Evolutionary conservation across 1,140 invertebrate genomes (phyloP), one percentile per base, ranked within the genome.

Genomic region (Drosophila truncata): DNA sequence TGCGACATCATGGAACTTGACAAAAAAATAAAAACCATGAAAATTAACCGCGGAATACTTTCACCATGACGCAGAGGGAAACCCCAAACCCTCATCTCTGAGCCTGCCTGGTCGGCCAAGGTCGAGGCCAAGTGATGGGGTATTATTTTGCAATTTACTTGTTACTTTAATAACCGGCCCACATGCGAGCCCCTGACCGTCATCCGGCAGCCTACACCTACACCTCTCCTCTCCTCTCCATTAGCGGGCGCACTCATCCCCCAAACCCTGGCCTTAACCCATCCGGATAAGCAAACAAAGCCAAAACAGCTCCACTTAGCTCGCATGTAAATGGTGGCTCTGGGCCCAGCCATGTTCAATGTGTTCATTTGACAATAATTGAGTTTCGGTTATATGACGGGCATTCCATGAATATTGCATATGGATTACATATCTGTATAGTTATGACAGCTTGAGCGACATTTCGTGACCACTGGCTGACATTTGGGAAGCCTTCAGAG

Each of bases 111-210:
- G 18, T 14, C 10, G 35, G 33, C 44, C 70, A 73, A 73, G 70
- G 70, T 70, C 70, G 70, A 72, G 70, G 71, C 37, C 57, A 62
- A 39, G 57, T 54, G 57, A 35, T n/a, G 62, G 57, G 44, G 35
- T 42, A 77, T 71, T 83, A 66, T 80, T 65, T 42, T 50, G 81
- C 80, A 84, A 83, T 83, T 85, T 84, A 72, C 57, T 67, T 76
- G 54, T 65, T 66, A 80, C 62, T 84, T 72, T 83, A 76, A 79
- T 39, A 71, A 70, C 64, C 71, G 55, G 11, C 70, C 70, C 67
- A 73, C 70, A 73, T 73, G 70, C 70, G 35, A 72, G 23, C 69
- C 52, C 66, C 62, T 23, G 62, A 67, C 62, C 67, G 37, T 31
- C 60, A 49, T 50, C n/a, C 27, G n/a, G 18, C 14, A 14, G 18